Base-by-base conservation (phyloP, 2,797 vertebrate species). In the Syngnathus rostellatus region DNA sequence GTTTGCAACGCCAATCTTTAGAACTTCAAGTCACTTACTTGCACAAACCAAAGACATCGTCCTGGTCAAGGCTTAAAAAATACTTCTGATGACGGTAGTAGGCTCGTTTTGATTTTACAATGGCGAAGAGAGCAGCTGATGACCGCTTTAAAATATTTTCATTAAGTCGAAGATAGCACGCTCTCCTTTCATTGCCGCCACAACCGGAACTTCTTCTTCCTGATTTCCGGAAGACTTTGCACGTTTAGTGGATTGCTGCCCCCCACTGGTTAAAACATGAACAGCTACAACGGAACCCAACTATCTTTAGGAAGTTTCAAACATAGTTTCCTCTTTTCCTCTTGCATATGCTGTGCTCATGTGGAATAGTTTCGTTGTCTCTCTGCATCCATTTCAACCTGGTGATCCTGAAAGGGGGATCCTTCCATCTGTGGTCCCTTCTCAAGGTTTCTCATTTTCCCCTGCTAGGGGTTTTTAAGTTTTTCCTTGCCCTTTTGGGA, bases 21-120 rank as follows among this genome's bases (percentile, higher is more conserved):
- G 40, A 70, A 64, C 71, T 65, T 45, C 70, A 74, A 65, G 81
- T 68, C 21, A 87, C 89, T 88, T 84, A 91, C 89, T 91, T 77
- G 89, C 87, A 80, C 89, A 91, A 85, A 91, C 87, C 80, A 90
- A 79, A 84, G 89, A 89, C 89, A 90, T 91, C 62, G 80, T 88
- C 67, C 72, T 48, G 37, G 39, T 12, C 63, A 31, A 69, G 68
- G 71, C 59, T 66, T 67, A 58, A 21, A 9, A 55, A 19, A 61
- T 31, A 46, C 50, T 45, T 53, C 55, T 16, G n/a, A 11, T 66
- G 61, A 51, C 10, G 7, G 9, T 67, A 55, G 40, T 16, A 10
- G 6, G n/a, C 46, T 69, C 8, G 50, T 23, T 43, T 11, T 6
- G 12, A 51, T 51, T 0, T 39, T 45, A 5, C 31, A 17, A 25